A percentile compares a stretch with the other conserved stretches of the same genome.
Conservation (phyloP, 2,888 invertebrate genomes). For the Ischnura elegans region DNA sequence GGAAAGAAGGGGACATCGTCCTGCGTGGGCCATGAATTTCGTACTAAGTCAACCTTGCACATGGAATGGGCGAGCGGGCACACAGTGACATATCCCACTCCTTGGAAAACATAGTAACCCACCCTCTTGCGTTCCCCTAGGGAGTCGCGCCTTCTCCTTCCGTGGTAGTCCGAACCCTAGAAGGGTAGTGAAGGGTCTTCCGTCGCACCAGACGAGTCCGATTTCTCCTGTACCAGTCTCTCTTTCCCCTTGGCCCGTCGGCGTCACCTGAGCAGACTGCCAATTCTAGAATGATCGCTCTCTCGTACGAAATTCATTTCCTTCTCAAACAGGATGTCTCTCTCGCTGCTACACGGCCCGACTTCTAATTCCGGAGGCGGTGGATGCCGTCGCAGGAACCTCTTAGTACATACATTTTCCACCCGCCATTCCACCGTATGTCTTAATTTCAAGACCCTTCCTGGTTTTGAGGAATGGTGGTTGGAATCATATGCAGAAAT, state of each 20-base stretch:
- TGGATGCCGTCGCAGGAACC: neutral
- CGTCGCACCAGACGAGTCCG: neutral
- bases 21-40: slow-evolving; percentile 53
- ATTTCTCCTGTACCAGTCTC: neutral
- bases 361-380: neutral
- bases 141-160: neutral
- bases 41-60: slow-evolving; percentile 46
- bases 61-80: slow-evolving; percentile 29
- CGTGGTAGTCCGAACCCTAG: neutral
- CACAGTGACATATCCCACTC: neutral
- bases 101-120: neutral
- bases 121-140: neutral
- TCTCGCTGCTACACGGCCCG: neutral
- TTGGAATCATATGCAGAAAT: too few relatives aligned
- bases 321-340: neutral
- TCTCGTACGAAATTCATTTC: neutral
- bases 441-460: too few relatives aligned
- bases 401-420: neutral
- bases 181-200: neutral
- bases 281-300: slow-evolving; percentile 2
- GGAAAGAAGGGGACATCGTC: neutral
- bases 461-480: too few relatives aligned
- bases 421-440: neutral
- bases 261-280: slow-evolving; percentile 16
- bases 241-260: neutral